phyloP scores from a whole-genome alignment of 2,797 vertebrate genomes.

The Eupleurogrammus muticus region DNA sequence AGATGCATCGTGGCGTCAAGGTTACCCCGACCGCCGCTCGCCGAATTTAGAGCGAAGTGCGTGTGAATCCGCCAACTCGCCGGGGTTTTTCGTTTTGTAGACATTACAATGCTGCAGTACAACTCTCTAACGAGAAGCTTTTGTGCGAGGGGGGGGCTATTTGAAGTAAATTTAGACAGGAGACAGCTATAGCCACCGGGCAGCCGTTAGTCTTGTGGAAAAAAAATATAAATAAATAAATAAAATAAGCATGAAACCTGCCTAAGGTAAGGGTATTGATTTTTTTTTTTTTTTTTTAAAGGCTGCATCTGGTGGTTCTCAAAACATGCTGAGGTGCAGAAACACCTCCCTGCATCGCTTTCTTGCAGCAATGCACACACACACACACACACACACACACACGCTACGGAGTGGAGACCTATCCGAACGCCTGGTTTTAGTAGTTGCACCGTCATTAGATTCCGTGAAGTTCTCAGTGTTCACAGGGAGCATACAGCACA shows the following conservation, averaged over 20 bases:
- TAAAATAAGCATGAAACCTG: slow-evolving; percentile 52
- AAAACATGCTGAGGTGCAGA: slow-evolving; percentile 62
- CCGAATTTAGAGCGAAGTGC: slow-evolving; percentile 1
- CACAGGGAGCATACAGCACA: too few species aligned
- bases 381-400: slow-evolving; percentile 8
- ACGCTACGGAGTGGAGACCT: slow-evolving; percentile 14
- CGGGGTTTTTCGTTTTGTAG: slow-evolving; percentile 32
- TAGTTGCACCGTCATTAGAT: slow-evolving; percentile 41
- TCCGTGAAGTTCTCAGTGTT: slow-evolving; percentile 30
- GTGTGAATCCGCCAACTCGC: slow-evolving; percentile 11
- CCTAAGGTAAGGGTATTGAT: slow-evolving; percentile 69
- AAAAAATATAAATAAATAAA: slow-evolving; percentile 38
- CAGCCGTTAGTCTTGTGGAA: slow-evolving; percentile 33
- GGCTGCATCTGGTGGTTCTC: slow-evolving; percentile 59
- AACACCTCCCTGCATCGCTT: slow-evolving; percentile 27
- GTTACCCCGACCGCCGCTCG: slow-evolving; percentile 19
- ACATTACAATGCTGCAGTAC: slow-evolving; percentile 11
- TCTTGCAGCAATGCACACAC: slow-evolving; percentile 2
- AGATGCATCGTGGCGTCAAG: background rate
- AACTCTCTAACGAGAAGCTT: slow-evolving; percentile 39
- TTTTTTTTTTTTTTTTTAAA: slow-evolving; percentile 76
- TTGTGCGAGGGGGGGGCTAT: slow-evolving; percentile 39
- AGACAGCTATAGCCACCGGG: slow-evolving; percentile 33
- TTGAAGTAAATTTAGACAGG: slow-evolving; percentile 42
- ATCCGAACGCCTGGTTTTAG: slow-evolving; percentile 15